Conservation (phyloP, 2,888 invertebrate species). For the Notodonta dromedarius region DNA sequence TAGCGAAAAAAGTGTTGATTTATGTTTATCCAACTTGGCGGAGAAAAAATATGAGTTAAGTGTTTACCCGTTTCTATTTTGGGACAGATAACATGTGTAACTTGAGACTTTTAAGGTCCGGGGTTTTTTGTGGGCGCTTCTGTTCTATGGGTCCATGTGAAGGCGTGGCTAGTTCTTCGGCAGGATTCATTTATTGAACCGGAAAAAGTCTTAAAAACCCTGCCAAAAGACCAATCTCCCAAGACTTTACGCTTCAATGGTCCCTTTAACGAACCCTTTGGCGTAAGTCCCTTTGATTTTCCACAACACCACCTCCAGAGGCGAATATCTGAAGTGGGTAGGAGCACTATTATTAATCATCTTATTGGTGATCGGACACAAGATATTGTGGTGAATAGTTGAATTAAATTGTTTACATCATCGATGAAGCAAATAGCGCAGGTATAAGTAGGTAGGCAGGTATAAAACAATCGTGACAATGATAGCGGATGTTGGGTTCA, state of each 20-base stretch:
- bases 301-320: conserved; percentile 26
- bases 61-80: conserved; percentile 60
- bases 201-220: background rate
- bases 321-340: conserved; percentile 8
- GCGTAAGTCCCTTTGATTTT: conserved; percentile 34
- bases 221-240: background rate
- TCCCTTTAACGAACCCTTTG: conserved; percentile 14
- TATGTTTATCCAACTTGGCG: conserved; percentile 59
- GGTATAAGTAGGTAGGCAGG: too few relatives aligned
- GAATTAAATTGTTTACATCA: background rate
- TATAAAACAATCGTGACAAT: too few relatives aligned
- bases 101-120: conserved; percentile 39
- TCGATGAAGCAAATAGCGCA: too few relatives aligned
- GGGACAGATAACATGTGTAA: conserved; percentile 64
- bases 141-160: conserved; percentile 8
- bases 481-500: too few relatives aligned
- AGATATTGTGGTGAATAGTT: background rate
- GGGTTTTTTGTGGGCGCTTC: conserved; percentile 38
- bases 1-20: conserved; percentile 57
- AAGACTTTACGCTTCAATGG: conserved; percentile 15
- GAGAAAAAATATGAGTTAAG: conserved; percentile 67
- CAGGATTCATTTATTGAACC: too few relatives aligned
- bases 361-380: background rate
- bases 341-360: conserved; percentile 15
- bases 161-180: too few relatives aligned